phyloP scores from a whole-genome alignment of 2,113 vertebrate species.

The Colinus virginianus region DNA sequence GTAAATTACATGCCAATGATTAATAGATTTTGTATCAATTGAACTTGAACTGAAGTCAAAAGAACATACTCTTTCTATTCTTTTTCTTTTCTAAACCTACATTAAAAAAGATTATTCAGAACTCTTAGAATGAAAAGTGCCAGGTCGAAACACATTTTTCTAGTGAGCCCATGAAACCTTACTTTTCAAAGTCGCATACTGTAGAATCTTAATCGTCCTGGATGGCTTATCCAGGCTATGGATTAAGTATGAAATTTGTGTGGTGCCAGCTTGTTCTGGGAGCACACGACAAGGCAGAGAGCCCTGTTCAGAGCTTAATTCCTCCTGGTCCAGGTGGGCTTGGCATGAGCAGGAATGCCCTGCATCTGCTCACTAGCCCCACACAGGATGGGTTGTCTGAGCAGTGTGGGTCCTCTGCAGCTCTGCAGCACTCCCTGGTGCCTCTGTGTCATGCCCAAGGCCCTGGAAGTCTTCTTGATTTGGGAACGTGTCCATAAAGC shows the following conservation, averaged over 20 bases:
- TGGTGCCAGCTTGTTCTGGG: slow-evolving; percentile 7
- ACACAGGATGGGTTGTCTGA: background rate
- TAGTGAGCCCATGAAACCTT: slow-evolving; percentile 26
- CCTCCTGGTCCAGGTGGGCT: background rate
- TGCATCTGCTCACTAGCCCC: accelerated
- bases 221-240: background rate
- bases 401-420: background rate
- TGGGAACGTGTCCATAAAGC: accelerated
- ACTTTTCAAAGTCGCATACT: slow-evolving; percentile 23
- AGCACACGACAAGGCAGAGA: background rate
- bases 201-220: slow-evolving; percentile 37
- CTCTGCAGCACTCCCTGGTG: background rate
- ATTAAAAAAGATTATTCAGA: slow-evolving; percentile 50
- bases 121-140: slow-evolving; percentile 17
- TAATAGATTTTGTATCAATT: slow-evolving; percentile 42
- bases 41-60: slow-evolving; percentile 42
- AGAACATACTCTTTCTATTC: background rate
- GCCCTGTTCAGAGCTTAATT: background rate
- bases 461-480: background rate
- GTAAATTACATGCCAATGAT: background rate
- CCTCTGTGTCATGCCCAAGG: accelerated
- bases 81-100: background rate
- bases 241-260: background rate
- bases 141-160: slow-evolving; percentile 55
- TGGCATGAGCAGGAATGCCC: accelerated